These are phyloP conservation scores for Maconellicoccus hirsutus DNA, from an alignment of 1,140 invertebrate genomes.

Conservation along the genomic window DNA sequence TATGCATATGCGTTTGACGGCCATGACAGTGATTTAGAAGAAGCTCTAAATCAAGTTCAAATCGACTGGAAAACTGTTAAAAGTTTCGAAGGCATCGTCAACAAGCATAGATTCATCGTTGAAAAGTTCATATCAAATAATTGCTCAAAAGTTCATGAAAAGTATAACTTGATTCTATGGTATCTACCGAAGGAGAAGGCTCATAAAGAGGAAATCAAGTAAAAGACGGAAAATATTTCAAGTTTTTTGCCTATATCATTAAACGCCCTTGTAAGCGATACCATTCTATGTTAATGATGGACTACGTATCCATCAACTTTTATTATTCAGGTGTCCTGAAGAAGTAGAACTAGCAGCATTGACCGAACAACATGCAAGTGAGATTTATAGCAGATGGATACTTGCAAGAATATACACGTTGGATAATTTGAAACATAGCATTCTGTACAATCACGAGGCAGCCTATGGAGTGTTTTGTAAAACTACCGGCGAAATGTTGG, in stretches of 20 bases:
- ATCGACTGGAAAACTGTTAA: neutral
- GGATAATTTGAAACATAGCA: neutral
- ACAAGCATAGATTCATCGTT: neutral
- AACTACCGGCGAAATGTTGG: neutral
- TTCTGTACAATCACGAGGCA: neutral
- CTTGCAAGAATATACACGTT: neutral
- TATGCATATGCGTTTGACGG: neutral
- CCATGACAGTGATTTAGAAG: neutral
- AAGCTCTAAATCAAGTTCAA: neutral
- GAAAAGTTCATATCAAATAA: neutral
- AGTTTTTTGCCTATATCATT: too few relatives aligned
- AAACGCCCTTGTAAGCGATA: too few relatives aligned
- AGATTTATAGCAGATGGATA: neutral
- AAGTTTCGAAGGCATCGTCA: neutral
- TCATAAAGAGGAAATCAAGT: neutral
- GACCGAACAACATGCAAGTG: neutral
- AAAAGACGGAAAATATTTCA: too few relatives aligned
- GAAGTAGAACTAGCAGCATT: neutral
- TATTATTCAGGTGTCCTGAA: neutral
- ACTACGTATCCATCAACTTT: too few relatives aligned
- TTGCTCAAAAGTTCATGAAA: neutral
- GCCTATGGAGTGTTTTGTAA: neutral
- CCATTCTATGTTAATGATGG: too few relatives aligned
- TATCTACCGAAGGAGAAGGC: neutral
- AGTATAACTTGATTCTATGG: neutral